Base-by-base conservation (phyloP, 2,888 invertebrate species). In the Acanthopleura granulata region DNA sequence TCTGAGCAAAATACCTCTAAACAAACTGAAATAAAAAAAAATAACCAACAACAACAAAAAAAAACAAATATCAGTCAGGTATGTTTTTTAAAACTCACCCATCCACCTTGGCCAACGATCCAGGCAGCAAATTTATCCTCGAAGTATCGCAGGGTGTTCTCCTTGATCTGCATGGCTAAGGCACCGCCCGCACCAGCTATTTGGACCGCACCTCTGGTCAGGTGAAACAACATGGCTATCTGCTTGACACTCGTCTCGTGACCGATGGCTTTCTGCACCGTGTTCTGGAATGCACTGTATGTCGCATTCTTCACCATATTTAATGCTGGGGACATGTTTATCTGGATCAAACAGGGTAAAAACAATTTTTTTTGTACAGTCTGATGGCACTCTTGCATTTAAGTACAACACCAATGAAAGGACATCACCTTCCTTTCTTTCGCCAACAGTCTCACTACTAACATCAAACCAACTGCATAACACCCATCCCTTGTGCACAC, bases 61-160 rank as follows among this genome's bases (percentile, higher is more conserved):
- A 61, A 25, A 25, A 49, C 73, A 25, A 49, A 78, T 15, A 9
- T 74, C 16, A 62, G 27, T 61, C 22, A 75, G 11, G 25, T 1
- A 3, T 6, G 3, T 9, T 40, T 40, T 22, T 30, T 51, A 29
- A 16, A 25, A 82, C 87, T 82, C 81, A 90, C 89, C 89, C 89
- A 90, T 72, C 90, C 90, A 50, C 90, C 90, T 74, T 88, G 86
- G 14, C 85, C 86, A 1, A 88, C 84, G 73, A 90, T 88, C 89
- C 89, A 90, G 18, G 80, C 79, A n/a, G 89, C 89, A 81, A 86
- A 89, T 69, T 81, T 85, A 76, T 89, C 89, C 74, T 85, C 88
- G 57, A 89, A 85, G 77, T 88, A 90, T 40, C 80, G 84, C 70
- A 89, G 77, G 27, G 88, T 87, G 79, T 85, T 84, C 73, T 89